A percentile compares a stretch with the other conserved stretches of the same genome.
Evolutionary conservation across 2,888 invertebrate genomes (phyloP).

Genomic region (Petrolisthes manimaculis): DNA sequence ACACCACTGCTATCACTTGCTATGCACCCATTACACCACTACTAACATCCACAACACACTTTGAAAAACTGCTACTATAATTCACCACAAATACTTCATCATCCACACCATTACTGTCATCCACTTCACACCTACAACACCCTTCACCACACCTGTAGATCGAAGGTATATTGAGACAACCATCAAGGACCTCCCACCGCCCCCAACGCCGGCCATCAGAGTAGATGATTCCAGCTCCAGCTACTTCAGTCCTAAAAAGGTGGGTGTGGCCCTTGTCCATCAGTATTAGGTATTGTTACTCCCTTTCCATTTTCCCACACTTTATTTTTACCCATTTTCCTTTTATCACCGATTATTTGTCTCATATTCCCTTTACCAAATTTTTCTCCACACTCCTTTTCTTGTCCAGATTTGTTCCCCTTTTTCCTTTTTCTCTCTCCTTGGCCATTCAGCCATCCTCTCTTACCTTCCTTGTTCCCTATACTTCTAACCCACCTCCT

Average conservation of each 20-base stretch:
- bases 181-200: conserved; percentile 64
- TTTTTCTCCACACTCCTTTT: too few species aligned
- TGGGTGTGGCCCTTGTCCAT: not conserved
- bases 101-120: not conserved
- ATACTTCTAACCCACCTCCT: too few species aligned
- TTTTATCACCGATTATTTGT: too few species aligned
- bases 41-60: not conserved
- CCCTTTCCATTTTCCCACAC: too few species aligned
- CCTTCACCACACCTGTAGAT: conserved; percentile 72
- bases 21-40: not conserved
- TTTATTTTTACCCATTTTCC: too few species aligned
- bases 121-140: not conserved
- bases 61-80: not conserved
- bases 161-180: conserved; percentile 87
- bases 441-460: too few species aligned
- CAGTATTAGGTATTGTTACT: too few species aligned
- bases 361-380: too few species aligned
- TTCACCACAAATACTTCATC: not conserved
- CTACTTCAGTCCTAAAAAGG: not conserved
- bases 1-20: too few species aligned
- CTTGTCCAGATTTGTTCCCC: too few species aligned
- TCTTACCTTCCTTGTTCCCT: too few species aligned
- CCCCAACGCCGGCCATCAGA: conserved; percentile 60
- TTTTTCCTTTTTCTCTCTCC: too few species aligned
- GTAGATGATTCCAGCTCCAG: conserved; percentile 36